Evolutionary conservation across 1,140 invertebrate genomes (phyloP).

Genomic region (Tribolium castaneum): DNA sequence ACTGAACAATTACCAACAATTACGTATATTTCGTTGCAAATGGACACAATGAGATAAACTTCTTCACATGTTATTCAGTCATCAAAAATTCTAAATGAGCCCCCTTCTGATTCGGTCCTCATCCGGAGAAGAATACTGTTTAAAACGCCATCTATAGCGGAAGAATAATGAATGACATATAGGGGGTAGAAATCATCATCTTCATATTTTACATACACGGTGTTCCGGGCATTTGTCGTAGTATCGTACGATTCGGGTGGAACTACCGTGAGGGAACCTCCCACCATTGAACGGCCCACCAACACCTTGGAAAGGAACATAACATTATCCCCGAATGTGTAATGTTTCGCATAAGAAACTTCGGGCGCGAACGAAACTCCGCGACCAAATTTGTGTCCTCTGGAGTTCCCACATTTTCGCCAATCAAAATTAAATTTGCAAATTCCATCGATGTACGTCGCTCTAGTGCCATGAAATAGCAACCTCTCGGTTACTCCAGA

Average conservation of each 20-base stretch:
- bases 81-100: too few relatives aligned
- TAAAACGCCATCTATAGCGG: too few relatives aligned
- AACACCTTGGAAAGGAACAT: conserved; percentile 50
- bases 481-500: background rate
- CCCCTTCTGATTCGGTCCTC: too few relatives aligned
- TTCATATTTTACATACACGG: conserved; percentile 54
- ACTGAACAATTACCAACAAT: too few relatives aligned
- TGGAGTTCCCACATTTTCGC: background rate
- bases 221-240: conserved; percentile 43
- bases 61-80: too few relatives aligned
- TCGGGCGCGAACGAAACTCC: conserved; percentile 49
- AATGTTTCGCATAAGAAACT: conserved; percentile 49
- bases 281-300: conserved; percentile 24
- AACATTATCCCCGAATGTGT: conserved; percentile 31
- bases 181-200: conserved; percentile 50
- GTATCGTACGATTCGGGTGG: conserved; percentile 45
- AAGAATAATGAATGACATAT: conserved; percentile 40
- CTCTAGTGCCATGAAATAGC: conserved; percentile 42
- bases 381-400: conserved; percentile 48
- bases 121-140: too few relatives aligned
- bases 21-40: too few relatives aligned
- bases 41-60: too few relatives aligned
- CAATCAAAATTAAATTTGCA: conserved; percentile 44
- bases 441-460: conserved; percentile 2
- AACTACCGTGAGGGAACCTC: conserved; percentile 26